Evolutionary conservation across 1,140 invertebrate genomes (phyloP), one percentile per base, ranked within the genome.

Genomic region (Cydia pomonella): DNA sequence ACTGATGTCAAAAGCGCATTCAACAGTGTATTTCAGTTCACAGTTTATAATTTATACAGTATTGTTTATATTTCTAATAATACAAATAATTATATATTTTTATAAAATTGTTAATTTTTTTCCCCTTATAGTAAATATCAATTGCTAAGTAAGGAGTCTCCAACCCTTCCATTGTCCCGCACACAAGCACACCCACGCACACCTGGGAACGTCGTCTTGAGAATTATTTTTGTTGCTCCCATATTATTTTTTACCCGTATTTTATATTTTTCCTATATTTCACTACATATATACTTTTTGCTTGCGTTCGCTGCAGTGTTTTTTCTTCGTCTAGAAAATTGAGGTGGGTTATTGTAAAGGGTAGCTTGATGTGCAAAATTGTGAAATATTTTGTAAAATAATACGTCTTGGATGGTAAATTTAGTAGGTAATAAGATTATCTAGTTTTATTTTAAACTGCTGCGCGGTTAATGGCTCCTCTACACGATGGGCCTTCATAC

Each of bases 171-270:
- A 25, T 47, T 82, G 78, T 73, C 75, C 80, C 84, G 16, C 87
- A 89, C 85, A 89, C 84, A 84, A 79, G 84, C 83, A 82, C 79
- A 81, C 18, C 23, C 80, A 72, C 75, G 25, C 79, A 76, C 84
- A 91, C 91, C 91, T 90, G 91, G 87, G 88, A 87, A 85, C 80
- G 62, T 82, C 86, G 86, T 89, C 88, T 90, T 87, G 85, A 89
- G 89, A 92, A 91, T 91, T 91, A 92, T 92, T 92, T 92, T 92
- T 91, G 89, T 91, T 91, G 89, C 86, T 89, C 85, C 88, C 90
- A 90, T 92, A 89, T 69, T 92, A 90, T 91, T 89, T 92, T 92
- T 92, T 92, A 85, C 80, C 84, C 76, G 82, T 90, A 92, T 91
- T 91, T 89, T 91, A 91, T 92, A 89, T 90, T 90, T 92, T 88